These are phyloP conservation scores for Sitta europaea DNA, from an alignment of 2,113 vertebrate species.

Conservation along the genomic window DNA sequence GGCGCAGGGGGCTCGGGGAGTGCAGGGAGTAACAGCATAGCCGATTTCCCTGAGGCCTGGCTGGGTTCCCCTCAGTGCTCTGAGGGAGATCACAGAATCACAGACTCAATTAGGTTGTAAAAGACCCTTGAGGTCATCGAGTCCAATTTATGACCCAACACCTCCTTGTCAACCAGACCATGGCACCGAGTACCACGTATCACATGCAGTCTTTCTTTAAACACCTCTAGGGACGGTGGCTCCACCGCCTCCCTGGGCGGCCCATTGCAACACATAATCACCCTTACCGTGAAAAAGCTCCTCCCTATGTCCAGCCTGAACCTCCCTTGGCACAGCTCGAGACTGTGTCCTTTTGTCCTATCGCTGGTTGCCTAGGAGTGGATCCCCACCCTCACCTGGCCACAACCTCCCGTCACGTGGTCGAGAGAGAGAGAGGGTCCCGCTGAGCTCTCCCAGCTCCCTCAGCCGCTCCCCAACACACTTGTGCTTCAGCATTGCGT, in stretches of 20 bases:
- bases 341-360: not conserved
- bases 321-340: not conserved
- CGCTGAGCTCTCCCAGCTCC: too few relatives aligned
- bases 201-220: not conserved
- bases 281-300: not conserved
- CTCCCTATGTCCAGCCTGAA: not conserved
- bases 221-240: too few relatives aligned
- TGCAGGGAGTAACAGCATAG: not conserved
- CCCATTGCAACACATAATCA: not conserved
- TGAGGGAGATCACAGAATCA: not conserved
- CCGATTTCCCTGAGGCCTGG: not conserved
- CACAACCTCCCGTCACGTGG: not conserved
- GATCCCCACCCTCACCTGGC: not conserved
- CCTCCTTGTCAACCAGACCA: too few relatives aligned
- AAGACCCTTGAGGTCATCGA: not conserved
- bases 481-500: accelerated
- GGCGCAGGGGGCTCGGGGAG: accelerated
- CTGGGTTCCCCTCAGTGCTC: not conserved
- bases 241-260: not conserved
- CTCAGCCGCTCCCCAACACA: not conserved
- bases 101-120: not conserved
- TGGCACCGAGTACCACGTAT: accelerated
- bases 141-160: not conserved
- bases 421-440: not conserved
- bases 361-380: not conserved